Percentiles rank a stretch among this genome's conserved stretches.
Evolutionary conservation across 1,140 invertebrate species (phyloP).

Genomic region (Penaeus japonicus): DNA sequence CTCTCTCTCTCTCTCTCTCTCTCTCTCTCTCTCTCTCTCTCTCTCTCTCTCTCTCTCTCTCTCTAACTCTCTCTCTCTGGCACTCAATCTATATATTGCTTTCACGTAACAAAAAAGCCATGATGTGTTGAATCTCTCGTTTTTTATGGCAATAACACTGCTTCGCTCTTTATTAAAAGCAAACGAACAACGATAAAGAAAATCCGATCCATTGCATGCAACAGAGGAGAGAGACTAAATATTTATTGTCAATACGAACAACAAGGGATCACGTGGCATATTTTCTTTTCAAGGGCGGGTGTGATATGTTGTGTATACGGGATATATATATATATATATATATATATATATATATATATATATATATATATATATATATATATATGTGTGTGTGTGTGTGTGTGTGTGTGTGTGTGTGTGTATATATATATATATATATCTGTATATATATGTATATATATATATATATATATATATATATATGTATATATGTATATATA

Average conservation of each 20-base stretch:
- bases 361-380: not conserved
- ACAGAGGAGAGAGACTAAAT: too few species aligned
- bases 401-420: not conserved
- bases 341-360: not conserved
- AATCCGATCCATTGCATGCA: too few species aligned
- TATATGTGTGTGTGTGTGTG: slow-evolving; percentile 1
- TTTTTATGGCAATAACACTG: too few species aligned
- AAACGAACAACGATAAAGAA: too few species aligned
- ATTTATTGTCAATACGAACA: too few species aligned
- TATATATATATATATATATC: not conserved
- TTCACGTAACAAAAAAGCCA: too few species aligned
- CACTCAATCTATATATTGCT: not conserved
- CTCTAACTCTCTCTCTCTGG: not conserved
- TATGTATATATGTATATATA: slow-evolving; percentile 14
- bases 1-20: not conserved
- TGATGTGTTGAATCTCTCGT: too few species aligned
- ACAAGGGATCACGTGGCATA: too few species aligned
- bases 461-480: not conserved
- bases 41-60: not conserved
- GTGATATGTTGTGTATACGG: not conserved
- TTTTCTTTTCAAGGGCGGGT: not conserved
- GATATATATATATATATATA: not conserved
- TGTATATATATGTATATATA: slow-evolving; percentile 2
- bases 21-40: not conserved
- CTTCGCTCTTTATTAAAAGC: too few species aligned